Evolutionary conservation across 2,113 vertebrate genomes (phyloP), one percentile per base, ranked within the genome.

Genomic region (Archocentrus centrarchus): DNA sequence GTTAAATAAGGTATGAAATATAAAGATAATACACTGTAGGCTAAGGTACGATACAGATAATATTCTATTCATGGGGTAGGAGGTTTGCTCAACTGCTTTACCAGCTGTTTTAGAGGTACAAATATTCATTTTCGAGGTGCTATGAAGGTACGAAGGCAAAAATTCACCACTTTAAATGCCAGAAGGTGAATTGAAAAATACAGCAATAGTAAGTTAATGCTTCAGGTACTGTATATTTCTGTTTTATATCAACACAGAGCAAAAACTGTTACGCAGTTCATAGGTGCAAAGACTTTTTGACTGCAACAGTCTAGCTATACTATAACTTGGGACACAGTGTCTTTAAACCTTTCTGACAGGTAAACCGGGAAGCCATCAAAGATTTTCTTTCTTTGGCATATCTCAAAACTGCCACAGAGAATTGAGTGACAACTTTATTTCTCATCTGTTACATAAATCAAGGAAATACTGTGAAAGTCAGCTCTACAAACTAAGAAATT

Each of bases 391-490:
- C 89, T 90, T 92, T 93, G 85, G 81, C 90, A 90, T 91, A 92
- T 88, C 90, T 92, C 88, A 93, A 85, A 92, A 93, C 88, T 91
- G 93, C 93, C 91, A 91, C 90, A 76, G 89, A 91, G 92, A 93
- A 89, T 90, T 92, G 94, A 95, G 86, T 93, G 94, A 96, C 93
- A 94, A 93, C 92, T 94, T 93, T 90, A 95, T 95, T 95, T 89
- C 92, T 92, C 91, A 89, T 94, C 92, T 91, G 92, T 92, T 93
- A 93, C 90, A 92, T 91, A 93, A 94, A 94, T 93, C 90, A 91
- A 91, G 92, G 75, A 89, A 93, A 92, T 79, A 84, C 86, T 90
- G 88, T 89, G 87, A 93, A 93, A 93, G 92, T 93, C 90, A 81
- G 86, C 88, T 84, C 89, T 80, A 89, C 88, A 90, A 93, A 93